A percentile compares a stretch with the other conserved stretches of the same genome.
Evolutionary conservation across 2,797 vertebrate species (phyloP).

Genomic region (Amblyopsis hoosieri): DNA sequence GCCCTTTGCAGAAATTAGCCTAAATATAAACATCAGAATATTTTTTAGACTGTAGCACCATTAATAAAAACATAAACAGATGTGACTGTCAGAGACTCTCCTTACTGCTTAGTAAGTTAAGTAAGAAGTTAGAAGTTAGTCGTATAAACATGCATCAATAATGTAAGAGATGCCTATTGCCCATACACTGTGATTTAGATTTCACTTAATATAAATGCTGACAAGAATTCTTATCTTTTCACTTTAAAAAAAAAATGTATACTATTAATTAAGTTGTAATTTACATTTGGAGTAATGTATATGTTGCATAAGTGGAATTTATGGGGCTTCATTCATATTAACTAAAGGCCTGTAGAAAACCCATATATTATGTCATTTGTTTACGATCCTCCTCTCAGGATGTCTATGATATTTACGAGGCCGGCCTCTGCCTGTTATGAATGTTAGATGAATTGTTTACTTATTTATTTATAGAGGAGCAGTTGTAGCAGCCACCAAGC

Average conservation of each 20-base stretch:
- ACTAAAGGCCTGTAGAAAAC: conserved; percentile 33
- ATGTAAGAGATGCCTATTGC: background rate
- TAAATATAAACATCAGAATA: too few species aligned
- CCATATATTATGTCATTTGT: conserved; percentile 32
- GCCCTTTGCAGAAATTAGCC: too few species aligned
- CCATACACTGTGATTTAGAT: conserved; percentile 32
- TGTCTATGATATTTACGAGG: conserved; percentile 53
- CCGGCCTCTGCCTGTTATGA: conserved; percentile 27
- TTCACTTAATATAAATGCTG: conserved; percentile 8
- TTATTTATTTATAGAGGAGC: conserved; percentile 51
- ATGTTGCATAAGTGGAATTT: conserved; percentile 27
- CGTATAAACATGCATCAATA: conserved; percentile 14
- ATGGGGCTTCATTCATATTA: conserved; percentile 28
- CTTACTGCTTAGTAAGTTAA: background rate
- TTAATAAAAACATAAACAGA: background rate
- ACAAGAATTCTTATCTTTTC: conserved; percentile 8
- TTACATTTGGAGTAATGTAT: conserved; percentile 41
- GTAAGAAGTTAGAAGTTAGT: background rate
- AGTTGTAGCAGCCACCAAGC: conserved; percentile 14
- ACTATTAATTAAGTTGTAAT: conserved; percentile 20
- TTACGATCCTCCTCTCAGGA: conserved; percentile 43
- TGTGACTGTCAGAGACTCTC: background rate
- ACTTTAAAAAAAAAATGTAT: conserved; percentile 6
- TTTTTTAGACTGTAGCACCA: background rate
- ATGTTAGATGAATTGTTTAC: conserved; percentile 30